phyloP scores from a whole-genome alignment of 2,888 invertebrate species.

The Dolichomitus sp. region DNA sequence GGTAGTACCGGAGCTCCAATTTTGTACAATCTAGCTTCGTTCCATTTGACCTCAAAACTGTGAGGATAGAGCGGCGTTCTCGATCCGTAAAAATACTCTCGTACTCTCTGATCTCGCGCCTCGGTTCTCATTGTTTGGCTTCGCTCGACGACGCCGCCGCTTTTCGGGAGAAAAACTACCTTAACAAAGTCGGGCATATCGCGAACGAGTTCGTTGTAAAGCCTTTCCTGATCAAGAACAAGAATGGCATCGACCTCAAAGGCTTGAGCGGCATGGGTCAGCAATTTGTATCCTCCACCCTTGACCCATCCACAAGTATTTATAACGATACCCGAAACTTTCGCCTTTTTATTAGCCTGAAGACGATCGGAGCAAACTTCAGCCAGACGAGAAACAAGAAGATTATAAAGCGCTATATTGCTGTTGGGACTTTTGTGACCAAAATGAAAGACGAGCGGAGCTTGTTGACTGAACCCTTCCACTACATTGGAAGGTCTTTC shows the following conservation, averaged over 20 bases:
- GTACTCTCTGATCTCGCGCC: slow-evolving; percentile 92
- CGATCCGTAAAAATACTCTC: slow-evolving; percentile 98
- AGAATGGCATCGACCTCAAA: slow-evolving; percentile 98
- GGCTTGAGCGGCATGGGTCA: slow-evolving; percentile 95
- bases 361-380: slow-evolving; percentile 94
- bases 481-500: slow-evolving; percentile 97
- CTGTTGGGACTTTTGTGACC: slow-evolving; percentile 93
- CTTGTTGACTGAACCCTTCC: slow-evolving; percentile 97
- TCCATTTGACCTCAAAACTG: slow-evolving; percentile 97
- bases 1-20: slow-evolving; percentile 97
- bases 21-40: slow-evolving; percentile 96
- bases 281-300: slow-evolving; percentile 94
- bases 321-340: slow-evolving; percentile 96
- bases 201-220: slow-evolving; percentile 97
- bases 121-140: slow-evolving; percentile 91
- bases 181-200: slow-evolving; percentile 98
- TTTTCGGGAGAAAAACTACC: slow-evolving; percentile 96
- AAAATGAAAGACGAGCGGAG: slow-evolving; percentile 97
- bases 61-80: slow-evolving; percentile 95
- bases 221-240: slow-evolving; percentile 97
- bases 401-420: slow-evolving; percentile 95
- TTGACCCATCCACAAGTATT: slow-evolving; percentile 99
- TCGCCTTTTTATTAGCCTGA: slow-evolving; percentile 95
- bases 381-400: slow-evolving; percentile 94
- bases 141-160: slow-evolving; percentile 98